A percentile compares a stretch with the other conserved stretches of the same genome.
Evolutionary conservation across 2,113 vertebrate genomes (phyloP).

Genomic region (Calypte anna): DNA sequence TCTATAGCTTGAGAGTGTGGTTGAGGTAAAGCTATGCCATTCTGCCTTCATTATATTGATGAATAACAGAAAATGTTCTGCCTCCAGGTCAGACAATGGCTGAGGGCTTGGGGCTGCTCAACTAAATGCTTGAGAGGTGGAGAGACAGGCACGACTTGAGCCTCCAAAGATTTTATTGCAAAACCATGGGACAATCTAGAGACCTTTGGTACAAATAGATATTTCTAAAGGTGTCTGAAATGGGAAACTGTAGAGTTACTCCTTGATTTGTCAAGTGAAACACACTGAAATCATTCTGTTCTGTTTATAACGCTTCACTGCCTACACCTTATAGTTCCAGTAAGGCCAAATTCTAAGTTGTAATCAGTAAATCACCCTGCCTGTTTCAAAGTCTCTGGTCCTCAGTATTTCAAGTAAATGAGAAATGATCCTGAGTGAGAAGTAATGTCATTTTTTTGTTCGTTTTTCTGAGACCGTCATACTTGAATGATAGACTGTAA

Average conservation of each 20-base stretch:
- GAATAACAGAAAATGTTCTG: background rate
- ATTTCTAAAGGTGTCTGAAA: background rate
- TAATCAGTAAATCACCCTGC: background rate
- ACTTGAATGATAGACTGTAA: no score
- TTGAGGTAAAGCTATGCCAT: background rate
- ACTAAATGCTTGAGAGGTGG: accelerated
- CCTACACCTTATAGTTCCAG: background rate
- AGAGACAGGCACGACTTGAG: background rate
- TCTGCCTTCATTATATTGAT: background rate
- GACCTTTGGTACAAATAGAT: background rate
- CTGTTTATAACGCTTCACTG: background rate
- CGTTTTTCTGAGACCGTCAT: background rate
- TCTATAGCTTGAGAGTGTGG: background rate
- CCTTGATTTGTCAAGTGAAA: background rate
- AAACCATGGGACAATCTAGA: background rate
- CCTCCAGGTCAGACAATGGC: background rate
- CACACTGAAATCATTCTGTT: background rate
- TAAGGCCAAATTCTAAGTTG: background rate
- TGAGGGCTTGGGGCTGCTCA: background rate
- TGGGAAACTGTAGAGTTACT: background rate
- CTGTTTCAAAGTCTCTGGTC: background rate
- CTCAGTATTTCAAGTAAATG: background rate
- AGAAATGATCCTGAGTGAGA: background rate
- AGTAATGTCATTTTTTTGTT: background rate
- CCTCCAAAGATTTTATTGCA: background rate